Base-by-base conservation (phyloP, 2,888 invertebrate genomes). In the Diaphora mendica region DNA sequence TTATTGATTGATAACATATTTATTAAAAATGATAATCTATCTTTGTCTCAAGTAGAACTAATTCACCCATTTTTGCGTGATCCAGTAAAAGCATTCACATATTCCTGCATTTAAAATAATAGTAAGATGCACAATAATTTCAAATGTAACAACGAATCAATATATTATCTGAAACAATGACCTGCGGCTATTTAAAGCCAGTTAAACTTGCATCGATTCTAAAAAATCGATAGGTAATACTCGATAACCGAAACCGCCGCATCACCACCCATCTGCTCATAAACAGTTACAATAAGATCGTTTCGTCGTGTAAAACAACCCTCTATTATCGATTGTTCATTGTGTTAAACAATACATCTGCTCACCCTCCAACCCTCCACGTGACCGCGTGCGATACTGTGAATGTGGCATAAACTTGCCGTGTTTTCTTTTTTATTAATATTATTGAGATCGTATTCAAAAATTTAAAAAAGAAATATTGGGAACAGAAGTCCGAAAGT, bases 301-400 rank as follows among this genome's bases (percentile, higher is more conserved):
- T 35, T 35, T 65, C 48, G 33, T 48, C 70, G 64, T 64, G 64
- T 70, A 64, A 70, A 64, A 64, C 65, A 67, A 68, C 70, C 74
- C 74, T 70, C 35, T 62, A 30, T 67, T 62, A 74, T 64, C 71
- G 71, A 71, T 71, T 65, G 71, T 65, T 35, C 64, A 30, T 64
- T 35, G 66, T 67, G 66, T 70, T 70, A 70, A 64, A 70, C 70
- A 70, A 70, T 70, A 70, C 70, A 70, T 64, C 70, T 70, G 70
- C 64, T 64, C 64, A n/a, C 70, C 64, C 70, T 70, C n/a, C 35
- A 69, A 69, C 70, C 70, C 70, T 70, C 62, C 48, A 8, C 30
- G 30, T 48, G 64, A 55, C 70, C 64, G 70, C 33, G 48, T 70
- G 70, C 48, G 20, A 44, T 48, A 62, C 30, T 62, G n/a, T 64